Evolutionary conservation across 1,140 invertebrate species (phyloP).

Genomic region (Calliopsis andreniformis): DNA sequence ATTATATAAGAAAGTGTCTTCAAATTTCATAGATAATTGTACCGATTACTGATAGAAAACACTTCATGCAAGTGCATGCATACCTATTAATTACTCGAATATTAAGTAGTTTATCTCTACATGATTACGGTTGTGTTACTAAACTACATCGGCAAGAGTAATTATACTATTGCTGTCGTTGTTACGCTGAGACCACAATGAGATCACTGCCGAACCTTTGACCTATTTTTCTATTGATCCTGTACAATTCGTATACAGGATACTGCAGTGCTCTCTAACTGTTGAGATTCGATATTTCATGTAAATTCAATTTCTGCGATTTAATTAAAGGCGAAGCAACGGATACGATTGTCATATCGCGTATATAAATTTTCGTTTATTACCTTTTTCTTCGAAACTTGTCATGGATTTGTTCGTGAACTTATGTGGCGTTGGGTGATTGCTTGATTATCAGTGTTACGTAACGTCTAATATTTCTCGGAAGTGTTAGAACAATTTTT

Average conservation of each 20-base stretch:
- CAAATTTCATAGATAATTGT: too few species aligned
- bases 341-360: neutral
- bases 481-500: neutral
- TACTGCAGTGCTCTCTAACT: slow-evolving; percentile 48
- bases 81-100: neutral
- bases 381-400: neutral
- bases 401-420: neutral
- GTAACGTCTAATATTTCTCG: slow-evolving; percentile 22
- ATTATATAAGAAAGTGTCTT: too few species aligned
- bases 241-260: slow-evolving; percentile 62
- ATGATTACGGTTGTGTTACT: too few species aligned
- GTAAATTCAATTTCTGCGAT: slow-evolving; percentile 24
- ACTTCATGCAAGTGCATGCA: too few species aligned
- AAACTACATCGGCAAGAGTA: neutral
- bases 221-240: slow-evolving; percentile 80
- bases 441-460: slow-evolving; percentile 43
- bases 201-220: slow-evolving; percentile 69
- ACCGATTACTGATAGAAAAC: neutral
- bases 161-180: slow-evolving; percentile 9
- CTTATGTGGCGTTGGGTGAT: too few species aligned
- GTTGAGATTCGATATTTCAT: slow-evolving; percentile 48
- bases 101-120: too few species aligned
- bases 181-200: slow-evolving; percentile 20
- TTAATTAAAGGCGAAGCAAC: slow-evolving; percentile 17
- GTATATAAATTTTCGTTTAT: neutral